Conservation (phyloP, 37 sponge, comb jelly and placozoan species). For the Agelas oroides region DNA sequence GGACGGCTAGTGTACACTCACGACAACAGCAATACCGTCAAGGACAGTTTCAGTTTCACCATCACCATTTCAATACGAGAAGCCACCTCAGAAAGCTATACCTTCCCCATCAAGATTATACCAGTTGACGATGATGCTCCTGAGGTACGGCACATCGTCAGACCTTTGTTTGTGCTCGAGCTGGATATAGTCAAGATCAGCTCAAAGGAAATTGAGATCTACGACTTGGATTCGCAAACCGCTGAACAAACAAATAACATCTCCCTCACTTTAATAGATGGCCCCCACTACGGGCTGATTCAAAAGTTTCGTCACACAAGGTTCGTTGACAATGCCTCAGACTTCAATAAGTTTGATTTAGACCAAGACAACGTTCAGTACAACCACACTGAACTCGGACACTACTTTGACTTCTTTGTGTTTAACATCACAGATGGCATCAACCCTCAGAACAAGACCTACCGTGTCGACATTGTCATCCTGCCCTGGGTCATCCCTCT, state of each 20-base stretch:
- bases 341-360: slow-evolving; percentile 56
- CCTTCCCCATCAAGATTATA: slow-evolving; percentile 31
- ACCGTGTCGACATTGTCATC: slow-evolving; percentile 27
- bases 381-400: background rate
- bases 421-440: slow-evolving; percentile 52
- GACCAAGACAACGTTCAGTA: slow-evolving; percentile 29
- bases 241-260: background rate
- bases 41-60: slow-evolving; percentile 38
- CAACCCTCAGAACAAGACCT: slow-evolving; percentile 7
- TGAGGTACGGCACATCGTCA: background rate
- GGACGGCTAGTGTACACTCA: slow-evolving; percentile 45
- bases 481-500: slow-evolving; percentile 40
- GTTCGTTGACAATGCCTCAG: background rate
- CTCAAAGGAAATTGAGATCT: background rate
- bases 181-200: background rate
- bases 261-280: background rate
- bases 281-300: background rate
- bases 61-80: slow-evolving; percentile 10
- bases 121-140: slow-evolving; percentile 68
- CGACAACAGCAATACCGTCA: slow-evolving; percentile 26
- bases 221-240: slow-evolving; percentile 1
- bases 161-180: slow-evolving; percentile 24
- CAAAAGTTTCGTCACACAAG: background rate
- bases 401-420: background rate
- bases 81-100: background rate